Evolutionary conservation across 1,140 invertebrate genomes (phyloP), one percentile per base, ranked within the genome.

Genomic region (Drusus annulatus): DNA sequence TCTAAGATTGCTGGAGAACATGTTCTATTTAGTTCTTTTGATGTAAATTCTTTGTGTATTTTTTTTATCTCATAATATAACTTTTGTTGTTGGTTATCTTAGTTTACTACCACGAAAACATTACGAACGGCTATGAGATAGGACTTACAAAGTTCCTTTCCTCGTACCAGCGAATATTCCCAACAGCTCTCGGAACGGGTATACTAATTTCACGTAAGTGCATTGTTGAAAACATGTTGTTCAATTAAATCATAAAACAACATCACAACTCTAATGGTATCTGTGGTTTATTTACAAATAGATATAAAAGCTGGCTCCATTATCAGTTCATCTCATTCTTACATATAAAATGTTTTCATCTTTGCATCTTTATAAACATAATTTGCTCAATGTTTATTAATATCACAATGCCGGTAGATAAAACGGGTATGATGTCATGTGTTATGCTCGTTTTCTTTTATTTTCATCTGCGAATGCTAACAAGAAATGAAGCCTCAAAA

Each of bases 231-330:
- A 69, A 69, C 65, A 69, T 23, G 65, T 13, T 69, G 31, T 45
- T 69, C 65, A 69, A 69, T 69, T 69, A 69, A 50, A 45, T 69
- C 31, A n/a, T 69, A 36, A 69, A 69, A n/a, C 3, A 69, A 51
- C n/a, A 69, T n/a, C 36, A 23, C 17, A n/a, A 8, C 7, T 69
- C 31, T 50, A 69, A 69, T 69, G 36, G 65, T 51, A 17, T 69
- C 31, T 17, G 51, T 69, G 50, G 51, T 45, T 50, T 50, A 69
- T 69, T 50, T 50, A 23, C 65, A 69, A 69, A 69, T 51, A 21
- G 31, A 69, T 16, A 36, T 15, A 69, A 69, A 19, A 1, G 7
- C 31, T 23, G 65, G 16, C 15, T 21, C 31, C 36, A 50, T 50
- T 69, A 69, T 69, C 65, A 69, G 36, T 51, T 45, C 65, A 69